Percentiles rank a stretch among this genome's conserved stretches.
phyloP scores from a whole-genome alignment of 2,797 vertebrate genomes.

The Xenentodon cancila region DNA sequence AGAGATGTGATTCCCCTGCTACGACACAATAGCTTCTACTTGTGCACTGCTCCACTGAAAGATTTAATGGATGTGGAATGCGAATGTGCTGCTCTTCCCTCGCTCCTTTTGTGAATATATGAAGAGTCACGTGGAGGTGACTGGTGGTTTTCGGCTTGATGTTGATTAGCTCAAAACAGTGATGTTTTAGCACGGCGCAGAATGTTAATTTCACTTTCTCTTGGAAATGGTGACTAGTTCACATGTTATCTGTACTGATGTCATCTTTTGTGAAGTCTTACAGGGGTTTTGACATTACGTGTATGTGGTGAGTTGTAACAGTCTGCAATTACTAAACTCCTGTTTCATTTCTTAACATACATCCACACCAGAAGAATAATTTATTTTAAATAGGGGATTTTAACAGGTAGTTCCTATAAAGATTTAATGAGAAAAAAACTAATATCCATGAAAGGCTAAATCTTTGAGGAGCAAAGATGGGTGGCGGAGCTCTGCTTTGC shows the following conservation, averaged over 20 bases:
- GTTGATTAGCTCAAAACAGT: neutral
- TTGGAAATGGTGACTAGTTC: neutral
- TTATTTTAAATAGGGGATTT: too few species aligned
- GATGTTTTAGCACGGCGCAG: neutral
- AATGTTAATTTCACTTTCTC: neutral
- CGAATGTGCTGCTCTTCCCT: constrained; percentile 3
- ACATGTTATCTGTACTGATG: neutral
- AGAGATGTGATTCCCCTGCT: constrained; percentile 37
- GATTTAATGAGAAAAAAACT: too few species aligned
- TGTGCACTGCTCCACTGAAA: constrained; percentile 31
- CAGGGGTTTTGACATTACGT: too few species aligned
- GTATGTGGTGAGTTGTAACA: too few species aligned
- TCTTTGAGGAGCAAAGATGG: too few species aligned
- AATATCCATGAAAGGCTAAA: too few species aligned
- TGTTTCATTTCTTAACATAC: too few species aligned
- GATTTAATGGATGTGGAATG: constrained; percentile 5
- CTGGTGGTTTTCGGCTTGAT: constrained; percentile 7
- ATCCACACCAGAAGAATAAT: too few species aligned
- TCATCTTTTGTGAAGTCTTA: neutral
- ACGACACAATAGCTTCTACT: constrained; percentile 36
- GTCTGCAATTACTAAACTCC: too few species aligned
- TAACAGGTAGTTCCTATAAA: too few species aligned
- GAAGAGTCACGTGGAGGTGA: constrained; percentile 14
- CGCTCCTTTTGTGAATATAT: constrained; percentile 4
- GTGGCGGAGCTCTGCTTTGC: too few species aligned